These are phyloP conservation scores for Thinocorus orbignyianus DNA, from an alignment of 2,113 vertebrate species.

Conservation along the genomic window DNA sequence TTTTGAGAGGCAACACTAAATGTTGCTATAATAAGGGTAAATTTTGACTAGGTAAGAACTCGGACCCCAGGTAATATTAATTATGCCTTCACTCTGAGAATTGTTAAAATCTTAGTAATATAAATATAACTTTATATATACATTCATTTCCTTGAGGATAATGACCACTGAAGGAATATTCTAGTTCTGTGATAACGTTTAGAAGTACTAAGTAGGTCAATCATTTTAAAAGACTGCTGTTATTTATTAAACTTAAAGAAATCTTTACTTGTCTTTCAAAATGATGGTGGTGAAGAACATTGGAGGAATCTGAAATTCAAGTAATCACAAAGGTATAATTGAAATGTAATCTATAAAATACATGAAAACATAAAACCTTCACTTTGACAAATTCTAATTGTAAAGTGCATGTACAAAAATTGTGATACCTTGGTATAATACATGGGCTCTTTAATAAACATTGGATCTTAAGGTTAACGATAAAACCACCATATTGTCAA, in stretches of 20 bases:
- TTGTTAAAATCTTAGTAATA: background rate
- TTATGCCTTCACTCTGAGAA: background rate
- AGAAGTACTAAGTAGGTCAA: background rate
- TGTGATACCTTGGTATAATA: background rate
- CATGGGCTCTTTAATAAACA: background rate
- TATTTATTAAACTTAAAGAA: background rate
- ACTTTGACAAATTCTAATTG: background rate
- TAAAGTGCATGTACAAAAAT: background rate
- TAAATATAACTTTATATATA: background rate
- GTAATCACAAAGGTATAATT: background rate
- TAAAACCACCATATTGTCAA: background rate
- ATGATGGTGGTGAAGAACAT: background rate
- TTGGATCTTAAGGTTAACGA: background rate
- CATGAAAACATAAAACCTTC: background rate
- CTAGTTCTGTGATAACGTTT: background rate
- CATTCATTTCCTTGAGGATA: background rate
- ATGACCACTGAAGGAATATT: background rate
- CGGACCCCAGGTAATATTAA: background rate
- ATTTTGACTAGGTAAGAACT: background rate
- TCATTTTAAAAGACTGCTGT: background rate
- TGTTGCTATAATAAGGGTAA: too few species aligned
- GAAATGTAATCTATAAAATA: background rate
- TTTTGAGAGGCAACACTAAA: background rate
- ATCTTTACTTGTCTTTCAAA: background rate
- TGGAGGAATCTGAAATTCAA: background rate